Conservation (phyloP, 2,797 vertebrate genomes). For the Poeciliopsis presidionis region DNA sequence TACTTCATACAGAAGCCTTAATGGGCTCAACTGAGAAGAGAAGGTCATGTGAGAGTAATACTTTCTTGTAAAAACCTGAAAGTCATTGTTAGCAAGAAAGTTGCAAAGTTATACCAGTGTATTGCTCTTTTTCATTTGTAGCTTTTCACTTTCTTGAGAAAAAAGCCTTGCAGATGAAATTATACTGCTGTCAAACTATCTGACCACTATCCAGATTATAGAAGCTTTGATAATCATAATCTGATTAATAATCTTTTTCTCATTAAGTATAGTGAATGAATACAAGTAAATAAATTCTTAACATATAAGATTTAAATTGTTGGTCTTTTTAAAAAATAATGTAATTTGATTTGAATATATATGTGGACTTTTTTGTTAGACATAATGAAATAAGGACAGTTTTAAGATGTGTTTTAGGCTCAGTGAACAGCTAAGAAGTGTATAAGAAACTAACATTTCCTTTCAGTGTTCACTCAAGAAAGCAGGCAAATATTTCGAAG, state of each 20-base stretch:
- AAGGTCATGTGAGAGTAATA: not conserved
- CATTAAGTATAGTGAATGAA: not conserved
- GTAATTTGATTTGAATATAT: not conserved
- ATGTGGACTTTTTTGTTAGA: not conserved
- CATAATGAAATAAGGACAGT: not conserved
- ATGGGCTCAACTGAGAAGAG: not conserved
- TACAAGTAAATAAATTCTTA: not conserved
- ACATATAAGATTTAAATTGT: not conserved
- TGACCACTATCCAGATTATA: no score
- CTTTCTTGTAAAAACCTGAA: not conserved
- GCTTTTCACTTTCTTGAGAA: not conserved
- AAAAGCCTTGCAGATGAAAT: not conserved
- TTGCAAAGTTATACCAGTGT: not conserved
- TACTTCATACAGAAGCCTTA: not conserved
- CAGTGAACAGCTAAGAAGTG: not conserved
- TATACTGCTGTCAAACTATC: no score
- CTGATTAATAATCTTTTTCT: not conserved
- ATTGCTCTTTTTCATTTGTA: not conserved
- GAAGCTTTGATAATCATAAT: no score
- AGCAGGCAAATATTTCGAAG: not conserved
- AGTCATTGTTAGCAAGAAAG: not conserved
- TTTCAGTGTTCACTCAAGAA: not conserved
- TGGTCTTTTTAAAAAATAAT: not conserved
- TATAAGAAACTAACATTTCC: no score
- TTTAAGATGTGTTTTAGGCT: not conserved